A percentile compares a stretch with the other conserved stretches of the same genome.
These are phyloP conservation scores for Tokudaia muenninki DNA, from an alignment of 2,797 vertebrate genomes.

Conservation along the genomic window DNA sequence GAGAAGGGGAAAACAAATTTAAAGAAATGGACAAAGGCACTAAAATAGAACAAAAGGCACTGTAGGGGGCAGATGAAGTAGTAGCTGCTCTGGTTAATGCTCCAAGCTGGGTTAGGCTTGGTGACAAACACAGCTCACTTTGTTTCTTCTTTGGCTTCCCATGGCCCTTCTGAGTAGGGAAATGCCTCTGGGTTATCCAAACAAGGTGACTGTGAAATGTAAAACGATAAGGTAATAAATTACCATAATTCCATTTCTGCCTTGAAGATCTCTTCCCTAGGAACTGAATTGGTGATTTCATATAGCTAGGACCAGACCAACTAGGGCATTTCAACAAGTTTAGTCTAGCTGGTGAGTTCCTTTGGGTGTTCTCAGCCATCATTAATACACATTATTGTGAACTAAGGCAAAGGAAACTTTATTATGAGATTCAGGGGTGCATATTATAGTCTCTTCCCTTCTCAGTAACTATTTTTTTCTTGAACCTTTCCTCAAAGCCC, in stretches of 20 bases:
- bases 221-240: neutral
- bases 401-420: neutral
- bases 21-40: neutral
- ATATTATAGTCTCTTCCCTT: neutral
- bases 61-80: neutral
- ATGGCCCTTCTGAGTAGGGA: neutral
- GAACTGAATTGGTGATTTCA: neutral
- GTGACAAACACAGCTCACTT: neutral
- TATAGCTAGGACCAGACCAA: neutral
- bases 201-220: neutral
- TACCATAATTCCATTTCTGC: neutral
- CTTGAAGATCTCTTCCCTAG: neutral
- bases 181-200: neutral
- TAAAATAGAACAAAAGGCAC: neutral
- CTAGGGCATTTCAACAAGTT: neutral
- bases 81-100: neutral
- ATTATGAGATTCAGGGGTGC: neutral
- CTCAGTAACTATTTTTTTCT: neutral
- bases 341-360: neutral
- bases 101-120: neutral
- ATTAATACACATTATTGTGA: slow-evolving; percentile 45
- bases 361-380: neutral
- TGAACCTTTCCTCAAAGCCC: neutral
- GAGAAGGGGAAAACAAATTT: neutral
- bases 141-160: too few relatives aligned